Evolutionary conservation across 1,140 invertebrate genomes (phyloP), one percentile per base, ranked within the genome.

Genomic region (Scaptomyza graminum): DNA sequence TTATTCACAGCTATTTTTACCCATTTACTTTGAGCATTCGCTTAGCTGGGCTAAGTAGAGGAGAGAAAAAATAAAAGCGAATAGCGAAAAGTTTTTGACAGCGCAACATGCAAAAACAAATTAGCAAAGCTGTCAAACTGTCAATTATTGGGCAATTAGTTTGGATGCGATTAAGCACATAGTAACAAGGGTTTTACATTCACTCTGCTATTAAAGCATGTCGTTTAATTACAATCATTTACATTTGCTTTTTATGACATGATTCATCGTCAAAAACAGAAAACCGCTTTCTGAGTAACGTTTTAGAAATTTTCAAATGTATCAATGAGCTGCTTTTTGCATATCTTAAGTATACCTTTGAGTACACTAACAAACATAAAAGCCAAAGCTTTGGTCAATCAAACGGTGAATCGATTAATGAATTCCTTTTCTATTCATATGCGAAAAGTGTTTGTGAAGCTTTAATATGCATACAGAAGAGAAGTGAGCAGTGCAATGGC

Each of bases 21-120:
- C 12, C 56, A 46, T 57, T 46, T 34, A 11, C 47, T 76, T 25
- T 60, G 43, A 56, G 64, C 51, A 60, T 13, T 55, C 37, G 69
- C 52, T 74, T 52, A 63, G 54, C 28, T 44, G 69, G 69, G 56
- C 55, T 55, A 66, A 68, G 28, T 6, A 13, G 12, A 18, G 13
- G 9, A 16, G 15, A 8, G 0, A 34, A 37, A 43, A 37, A n/a
- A 51, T 22, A 47, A 52, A 57, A 57, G 15, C 31, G 11, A 37
- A 18, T 22, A 37, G 18, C 9, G 31, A 57, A 73, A 87, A 87
- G 50, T 88, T 88, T 88, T 56, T 83, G 83, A 88, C 83, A 88
- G 79, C 76, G 47, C 34, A 79, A 88, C 76, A 88, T 88, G 83
- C 79, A 88, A 79, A 87, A 88, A 88, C 83, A 88, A 88, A 88